Conservation (phyloP, 2,888 invertebrate species). For the Caenorhabditis wallacei region DNA sequence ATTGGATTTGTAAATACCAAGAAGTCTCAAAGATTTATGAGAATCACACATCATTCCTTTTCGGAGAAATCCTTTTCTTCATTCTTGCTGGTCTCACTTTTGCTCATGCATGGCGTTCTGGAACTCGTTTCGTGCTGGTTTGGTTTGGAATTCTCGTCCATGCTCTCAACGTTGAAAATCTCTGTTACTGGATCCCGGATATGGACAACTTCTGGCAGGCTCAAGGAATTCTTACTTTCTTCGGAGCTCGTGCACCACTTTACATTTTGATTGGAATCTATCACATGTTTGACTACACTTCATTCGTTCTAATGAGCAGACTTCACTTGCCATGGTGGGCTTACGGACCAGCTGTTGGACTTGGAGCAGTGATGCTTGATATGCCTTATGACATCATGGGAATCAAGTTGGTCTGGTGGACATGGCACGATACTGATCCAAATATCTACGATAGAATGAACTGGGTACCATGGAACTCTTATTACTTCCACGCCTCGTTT, state of each 20-base stretch:
- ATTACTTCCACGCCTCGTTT: slow-evolving; percentile 90
- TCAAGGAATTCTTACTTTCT: slow-evolving; percentile 87
- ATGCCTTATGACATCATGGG: slow-evolving; percentile 90
- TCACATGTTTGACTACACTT: slow-evolving; percentile 85
- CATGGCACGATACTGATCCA: slow-evolving; percentile 88
- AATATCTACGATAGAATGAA: slow-evolving; percentile 87
- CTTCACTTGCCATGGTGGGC: slow-evolving; percentile 85
- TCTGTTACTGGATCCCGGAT: slow-evolving; percentile 88
- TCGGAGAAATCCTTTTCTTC: slow-evolving; percentile 87
- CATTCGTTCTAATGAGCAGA: slow-evolving; percentile 84
- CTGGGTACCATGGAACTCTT: slow-evolving; percentile 90
- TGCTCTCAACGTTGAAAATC: slow-evolving; percentile 88
- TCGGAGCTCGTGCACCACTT: slow-evolving; percentile 88
- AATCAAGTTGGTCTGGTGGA: slow-evolving; percentile 90
- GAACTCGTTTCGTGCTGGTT: slow-evolving; percentile 89
- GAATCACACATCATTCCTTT: slow-evolving; percentile 87
- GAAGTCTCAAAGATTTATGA: slow-evolving; percentile 77
- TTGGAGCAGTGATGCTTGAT: slow-evolving; percentile 88
- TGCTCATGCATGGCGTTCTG: slow-evolving; percentile 87
- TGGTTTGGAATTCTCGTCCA: slow-evolving; percentile 89
- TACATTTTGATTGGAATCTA: slow-evolving; percentile 88
- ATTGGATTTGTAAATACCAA: slow-evolving; percentile 83
- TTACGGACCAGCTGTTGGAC: slow-evolving; percentile 86
- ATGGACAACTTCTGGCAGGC: slow-evolving; percentile 92
- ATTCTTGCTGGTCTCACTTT: slow-evolving; percentile 87